A percentile compares a stretch with the other conserved stretches of the same genome.
These are phyloP conservation scores for Eufriesea mexicana DNA, from an alignment of 1,140 invertebrate species.

Conservation along the genomic window DNA sequence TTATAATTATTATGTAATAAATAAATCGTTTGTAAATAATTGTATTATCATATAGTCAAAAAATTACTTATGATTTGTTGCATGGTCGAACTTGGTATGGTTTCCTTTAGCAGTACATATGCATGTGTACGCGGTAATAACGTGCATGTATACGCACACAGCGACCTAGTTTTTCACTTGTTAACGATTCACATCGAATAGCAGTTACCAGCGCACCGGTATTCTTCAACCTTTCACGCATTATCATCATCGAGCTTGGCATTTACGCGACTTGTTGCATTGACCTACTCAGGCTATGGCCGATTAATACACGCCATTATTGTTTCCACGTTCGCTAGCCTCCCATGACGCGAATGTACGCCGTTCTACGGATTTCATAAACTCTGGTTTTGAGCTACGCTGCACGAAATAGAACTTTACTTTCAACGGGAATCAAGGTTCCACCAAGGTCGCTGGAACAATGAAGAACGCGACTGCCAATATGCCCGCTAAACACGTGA, in stretches of 20 bases:
- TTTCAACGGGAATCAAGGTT: conserved; percentile 47
- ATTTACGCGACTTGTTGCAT: conserved; percentile 78
- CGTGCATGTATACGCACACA: neutral
- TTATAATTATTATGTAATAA: too few species aligned
- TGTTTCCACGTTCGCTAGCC: conserved; percentile 43
- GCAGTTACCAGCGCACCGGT: conserved; percentile 38
- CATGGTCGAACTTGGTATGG: neutral
- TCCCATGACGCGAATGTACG: conserved; percentile 21
- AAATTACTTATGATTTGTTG: neutral
- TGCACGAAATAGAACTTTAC: conserved; percentile 10
- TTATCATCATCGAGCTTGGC: conserved; percentile 66
- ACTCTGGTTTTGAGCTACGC: neutral
- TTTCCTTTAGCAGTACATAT: neutral
- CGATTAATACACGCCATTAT: conserved; percentile 56
- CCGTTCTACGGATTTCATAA: neutral
- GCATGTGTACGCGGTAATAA: neutral
- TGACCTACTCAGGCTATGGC: conserved; percentile 64
- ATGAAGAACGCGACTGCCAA: neutral
- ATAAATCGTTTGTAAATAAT: too few species aligned
- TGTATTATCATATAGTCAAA: neutral
- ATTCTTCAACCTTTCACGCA: conserved; percentile 73
- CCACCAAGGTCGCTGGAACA: conserved; percentile 48
- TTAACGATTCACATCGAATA: conserved; percentile 9
- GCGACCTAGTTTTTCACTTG: conserved; percentile 34
- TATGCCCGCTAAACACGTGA: neutral